Evolutionary conservation across 2,113 vertebrate species (phyloP).

Genomic region (Kryptolebias marmoratus): DNA sequence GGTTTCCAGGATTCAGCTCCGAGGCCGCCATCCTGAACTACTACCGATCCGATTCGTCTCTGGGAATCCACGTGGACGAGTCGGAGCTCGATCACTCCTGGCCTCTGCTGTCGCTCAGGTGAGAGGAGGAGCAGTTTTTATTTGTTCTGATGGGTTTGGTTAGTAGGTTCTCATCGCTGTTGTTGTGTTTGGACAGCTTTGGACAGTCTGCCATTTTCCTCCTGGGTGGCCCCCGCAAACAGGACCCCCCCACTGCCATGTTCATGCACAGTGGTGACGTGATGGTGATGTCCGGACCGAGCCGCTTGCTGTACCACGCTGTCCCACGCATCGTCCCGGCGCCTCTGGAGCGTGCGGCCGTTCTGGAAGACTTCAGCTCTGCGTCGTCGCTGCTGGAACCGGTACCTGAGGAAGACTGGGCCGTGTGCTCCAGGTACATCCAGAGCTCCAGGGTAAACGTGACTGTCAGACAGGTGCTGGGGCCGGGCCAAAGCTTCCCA

Average conservation of each 20-base stretch:
- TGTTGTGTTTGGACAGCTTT: conserved; percentile 80
- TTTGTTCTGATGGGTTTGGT: background rate
- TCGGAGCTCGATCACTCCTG: conserved; percentile 90
- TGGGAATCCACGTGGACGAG: conserved; percentile 94
- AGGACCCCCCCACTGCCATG: conserved; percentile 89
- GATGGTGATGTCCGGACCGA: conserved; percentile 96
- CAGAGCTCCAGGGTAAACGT: conserved; percentile 89
- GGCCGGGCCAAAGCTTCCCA: conserved; percentile 84
- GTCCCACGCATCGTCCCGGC: conserved; percentile 87
- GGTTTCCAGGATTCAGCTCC: conserved; percentile 87
- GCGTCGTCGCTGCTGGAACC: conserved; percentile 19
- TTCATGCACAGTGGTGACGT: conserved; percentile 95
- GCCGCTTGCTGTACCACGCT: conserved; percentile 92
- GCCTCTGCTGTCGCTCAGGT: conserved; percentile 95
- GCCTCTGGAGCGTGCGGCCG: conserved; percentile 58
- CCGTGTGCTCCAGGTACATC: conserved; percentile 87
- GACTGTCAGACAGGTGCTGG: conserved; percentile 92
- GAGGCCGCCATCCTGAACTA: conserved; percentile 96
- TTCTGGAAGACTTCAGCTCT: conserved; percentile 60
- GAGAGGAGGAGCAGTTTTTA: background rate
- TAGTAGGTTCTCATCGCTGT: too few relatives aligned
- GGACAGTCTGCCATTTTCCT: conserved; percentile 95
- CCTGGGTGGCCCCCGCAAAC: conserved; percentile 86
- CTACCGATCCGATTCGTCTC: conserved; percentile 90
- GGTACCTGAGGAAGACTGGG: conserved; percentile 86